A percentile compares a stretch with the other conserved stretches of the same genome.
Evolutionary conservation across 37 sponge, comb jelly and placozoan genomes (phyloP).

Genomic region (Chondrilla cf. caribensis): DNA sequence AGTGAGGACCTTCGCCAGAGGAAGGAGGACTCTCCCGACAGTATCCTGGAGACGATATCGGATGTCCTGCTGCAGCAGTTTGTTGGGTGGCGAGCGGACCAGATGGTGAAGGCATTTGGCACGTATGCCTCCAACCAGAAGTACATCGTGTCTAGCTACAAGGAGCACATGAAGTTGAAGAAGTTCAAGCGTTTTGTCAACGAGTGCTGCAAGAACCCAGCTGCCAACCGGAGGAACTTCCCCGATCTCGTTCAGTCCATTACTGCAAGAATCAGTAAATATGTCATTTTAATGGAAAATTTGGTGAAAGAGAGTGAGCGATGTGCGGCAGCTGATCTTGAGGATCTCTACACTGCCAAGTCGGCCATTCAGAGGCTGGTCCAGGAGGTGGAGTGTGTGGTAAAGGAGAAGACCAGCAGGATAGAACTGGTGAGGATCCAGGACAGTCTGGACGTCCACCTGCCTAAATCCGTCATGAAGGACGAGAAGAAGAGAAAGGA

Average conservation of each 20-base stretch:
- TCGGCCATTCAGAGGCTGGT: conserved; percentile 35
- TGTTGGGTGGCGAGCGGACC: conserved; percentile 35
- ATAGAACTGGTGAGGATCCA: conserved; percentile 56
- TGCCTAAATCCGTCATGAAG: conserved; percentile 1
- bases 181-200: conserved; percentile 49
- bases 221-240: conserved; percentile 55
- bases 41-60: conserved; percentile 42
- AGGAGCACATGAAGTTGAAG: conserved; percentile 68
- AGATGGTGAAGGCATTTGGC: conserved; percentile 42
- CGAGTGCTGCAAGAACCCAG: conserved; percentile 42
- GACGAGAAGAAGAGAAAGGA: conserved; percentile 35
- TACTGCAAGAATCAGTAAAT: conserved; percentile 55
- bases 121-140: conserved; percentile 53
- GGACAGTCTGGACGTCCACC: conserved; percentile 49
- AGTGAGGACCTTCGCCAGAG: conserved; percentile 17
- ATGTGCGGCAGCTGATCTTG: conserved; percentile 32
- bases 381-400: conserved; percentile 20
- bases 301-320: conserved; percentile 65
- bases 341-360: conserved; percentile 8
- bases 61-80: conserved; percentile 61
- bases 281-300: conserved; percentile 43
- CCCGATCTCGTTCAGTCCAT: conserved; percentile 64
- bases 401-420: conserved; percentile 47
- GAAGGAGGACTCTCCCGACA: conserved; percentile 1
- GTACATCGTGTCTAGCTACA: conserved; percentile 55